Evolutionary conservation across 2,888 invertebrate species (phyloP).

Genomic region (Drosophila villosipedis): DNA sequence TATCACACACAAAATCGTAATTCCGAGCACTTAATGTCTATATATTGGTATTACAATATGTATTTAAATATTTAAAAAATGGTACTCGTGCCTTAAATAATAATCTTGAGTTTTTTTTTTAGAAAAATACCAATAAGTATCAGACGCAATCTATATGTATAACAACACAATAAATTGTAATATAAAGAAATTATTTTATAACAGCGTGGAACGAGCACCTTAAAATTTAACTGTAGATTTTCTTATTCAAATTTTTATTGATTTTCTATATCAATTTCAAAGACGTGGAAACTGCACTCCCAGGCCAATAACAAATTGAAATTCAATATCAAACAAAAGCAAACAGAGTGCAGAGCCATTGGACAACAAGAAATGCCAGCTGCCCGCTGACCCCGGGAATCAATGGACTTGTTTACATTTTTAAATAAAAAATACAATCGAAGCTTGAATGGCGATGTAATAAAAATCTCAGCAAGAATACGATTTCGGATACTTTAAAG

Average conservation of each 20-base stretch:
- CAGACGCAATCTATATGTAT: background rate
- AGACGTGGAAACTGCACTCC: slow-evolving; percentile 35
- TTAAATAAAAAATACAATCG: slow-evolving; percentile 48
- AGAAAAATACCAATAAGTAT: background rate
- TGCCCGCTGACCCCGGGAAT: slow-evolving; percentile 3
- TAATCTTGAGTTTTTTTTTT: background rate
- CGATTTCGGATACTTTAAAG: slow-evolving; percentile 67
- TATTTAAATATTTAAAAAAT: background rate
- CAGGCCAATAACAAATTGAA: slow-evolving; percentile 50
- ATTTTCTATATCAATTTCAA: slow-evolving; percentile 18
- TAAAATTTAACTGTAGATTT: background rate
- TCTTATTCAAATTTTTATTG: background rate
- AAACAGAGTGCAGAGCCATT: slow-evolving; percentile 14
- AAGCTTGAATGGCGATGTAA: slow-evolving; percentile 32
- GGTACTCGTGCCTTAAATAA: background rate
- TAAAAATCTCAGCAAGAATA: slow-evolving; percentile 63
- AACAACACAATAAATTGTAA: background rate
- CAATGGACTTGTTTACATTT: slow-evolving; percentile 71
- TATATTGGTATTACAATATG: background rate
- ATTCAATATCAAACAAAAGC: slow-evolving; percentile 55
- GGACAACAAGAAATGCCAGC: slow-evolving; percentile 18
- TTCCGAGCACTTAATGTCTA: rapidly evolving
- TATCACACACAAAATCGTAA: background rate
- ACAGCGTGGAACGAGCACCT: background rate
- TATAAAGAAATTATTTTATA: background rate